phyloP scores from a whole-genome alignment of 2,888 invertebrate species.

The Plebejus argus region DNA sequence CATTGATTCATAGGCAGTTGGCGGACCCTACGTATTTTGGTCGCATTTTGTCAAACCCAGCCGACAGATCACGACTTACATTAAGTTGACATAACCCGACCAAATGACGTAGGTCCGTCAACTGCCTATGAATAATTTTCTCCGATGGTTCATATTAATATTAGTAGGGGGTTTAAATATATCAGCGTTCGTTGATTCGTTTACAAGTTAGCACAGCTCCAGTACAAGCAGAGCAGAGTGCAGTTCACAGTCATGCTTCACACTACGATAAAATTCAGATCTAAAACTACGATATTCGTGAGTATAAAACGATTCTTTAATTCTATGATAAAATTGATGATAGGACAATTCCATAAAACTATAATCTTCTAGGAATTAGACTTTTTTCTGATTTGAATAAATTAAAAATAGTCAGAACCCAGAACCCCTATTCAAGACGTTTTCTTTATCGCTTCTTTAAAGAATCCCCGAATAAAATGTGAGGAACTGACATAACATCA shows the following conservation, averaged over 20 bases:
- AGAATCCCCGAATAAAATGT: too few relatives aligned
- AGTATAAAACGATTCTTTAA: neutral
- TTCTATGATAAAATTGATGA: constrained; percentile 9
- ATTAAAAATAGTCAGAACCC: neutral
- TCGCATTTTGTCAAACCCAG: too few relatives aligned
- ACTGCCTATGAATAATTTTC: too few relatives aligned
- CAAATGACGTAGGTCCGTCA: too few relatives aligned
- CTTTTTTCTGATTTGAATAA: neutral
- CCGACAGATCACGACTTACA: too few relatives aligned
- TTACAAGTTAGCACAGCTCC: constrained; percentile 31
- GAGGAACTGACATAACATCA: too few relatives aligned
- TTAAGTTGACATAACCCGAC: too few relatives aligned
- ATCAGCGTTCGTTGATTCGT: constrained; percentile 48
- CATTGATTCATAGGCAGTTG: too few relatives aligned
- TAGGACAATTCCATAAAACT: neutral
- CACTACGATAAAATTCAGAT: constrained; percentile 11
- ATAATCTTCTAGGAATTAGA: neutral
- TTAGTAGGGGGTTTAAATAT: constrained; percentile 31
- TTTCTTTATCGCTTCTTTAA: too few relatives aligned
- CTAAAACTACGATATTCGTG: constrained; percentile 9
- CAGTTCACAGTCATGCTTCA: constrained; percentile 1
- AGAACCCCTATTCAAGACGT: too few relatives aligned
- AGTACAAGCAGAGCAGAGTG: neutral
- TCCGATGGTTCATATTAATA: neutral
- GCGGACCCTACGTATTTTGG: too few relatives aligned